Percentiles rank a stretch among this genome's conserved stretches.
These are phyloP conservation scores for Boloria selene DNA, from an alignment of 2,888 invertebrate genomes.

Conservation along the genomic window DNA sequence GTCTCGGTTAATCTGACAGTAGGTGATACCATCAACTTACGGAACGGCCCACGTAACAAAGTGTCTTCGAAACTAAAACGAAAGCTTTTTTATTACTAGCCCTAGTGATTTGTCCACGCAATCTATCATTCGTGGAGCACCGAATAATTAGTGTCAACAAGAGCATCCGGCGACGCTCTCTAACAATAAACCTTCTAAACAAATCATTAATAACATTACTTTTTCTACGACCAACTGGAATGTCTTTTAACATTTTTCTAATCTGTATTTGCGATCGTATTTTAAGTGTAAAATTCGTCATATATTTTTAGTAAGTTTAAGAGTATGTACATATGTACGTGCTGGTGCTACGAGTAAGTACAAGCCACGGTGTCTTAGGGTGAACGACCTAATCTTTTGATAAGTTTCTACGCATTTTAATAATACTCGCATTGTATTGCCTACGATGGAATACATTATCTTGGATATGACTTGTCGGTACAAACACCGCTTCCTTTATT, in stretches of 20 bases:
- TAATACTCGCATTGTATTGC: constrained; percentile 72
- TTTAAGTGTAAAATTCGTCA: not conserved
- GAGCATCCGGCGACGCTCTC: constrained; percentile 74
- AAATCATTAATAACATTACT: constrained; percentile 81
- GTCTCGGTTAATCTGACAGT: constrained; percentile 63
- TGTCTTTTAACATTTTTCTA: constrained; percentile 11
- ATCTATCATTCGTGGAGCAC: constrained; percentile 80
- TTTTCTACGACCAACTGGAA: constrained; percentile 68
- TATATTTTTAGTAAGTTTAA: not conserved
- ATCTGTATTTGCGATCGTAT: constrained; percentile 10
- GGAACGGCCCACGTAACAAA: constrained; percentile 68
- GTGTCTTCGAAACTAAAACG: constrained; percentile 71
- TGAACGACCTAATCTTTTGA: constrained; percentile 71
- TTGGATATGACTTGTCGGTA: constrained; percentile 52
- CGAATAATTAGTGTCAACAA: constrained; percentile 81
- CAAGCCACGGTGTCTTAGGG: not conserved
- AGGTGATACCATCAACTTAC: constrained; percentile 56
- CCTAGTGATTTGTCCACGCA: constrained; percentile 80
- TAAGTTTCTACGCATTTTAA: constrained; percentile 76
- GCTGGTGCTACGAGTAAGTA: not conserved
- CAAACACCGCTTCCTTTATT: constrained; percentile 46
- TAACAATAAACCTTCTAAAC: constrained; percentile 80
- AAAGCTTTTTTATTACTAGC: constrained; percentile 69
- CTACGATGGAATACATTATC: constrained; percentile 68
- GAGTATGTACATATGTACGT: not conserved